Evolutionary conservation across 2,888 invertebrate species (phyloP).

Genomic region (Torymus texanus): DNA sequence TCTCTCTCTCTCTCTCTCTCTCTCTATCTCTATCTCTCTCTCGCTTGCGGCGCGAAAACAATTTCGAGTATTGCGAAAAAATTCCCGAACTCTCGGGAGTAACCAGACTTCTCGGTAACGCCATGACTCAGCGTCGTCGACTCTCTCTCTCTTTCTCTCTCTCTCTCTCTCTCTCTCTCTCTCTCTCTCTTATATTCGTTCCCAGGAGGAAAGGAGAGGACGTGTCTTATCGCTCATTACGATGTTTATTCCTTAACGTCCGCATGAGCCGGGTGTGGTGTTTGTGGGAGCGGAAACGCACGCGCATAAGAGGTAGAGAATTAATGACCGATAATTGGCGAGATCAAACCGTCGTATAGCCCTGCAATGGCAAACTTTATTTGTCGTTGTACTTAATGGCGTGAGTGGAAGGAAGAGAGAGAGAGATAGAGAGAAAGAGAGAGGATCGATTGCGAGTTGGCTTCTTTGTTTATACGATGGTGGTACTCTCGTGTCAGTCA

Average conservation of each 20-base stretch:
- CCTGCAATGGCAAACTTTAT: too few relatives aligned
- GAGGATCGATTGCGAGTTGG: too few relatives aligned
- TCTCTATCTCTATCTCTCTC: too few relatives aligned
- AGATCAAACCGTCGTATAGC: slow-evolving; percentile 25
- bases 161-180: too few relatives aligned
- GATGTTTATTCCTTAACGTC: slow-evolving; percentile 9
- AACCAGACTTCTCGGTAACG: neutral
- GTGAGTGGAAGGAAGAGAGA: too few relatives aligned
- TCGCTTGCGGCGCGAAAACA: slow-evolving; percentile 25
- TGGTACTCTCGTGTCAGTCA: too few relatives aligned
- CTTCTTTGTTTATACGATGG: too few relatives aligned
- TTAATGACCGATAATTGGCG: slow-evolving; percentile 59
- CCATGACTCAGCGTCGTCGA: slow-evolving; percentile 26
- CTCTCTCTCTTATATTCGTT: too few relatives aligned
- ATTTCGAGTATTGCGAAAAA: slow-evolving; percentile 28
- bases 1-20: too few relatives aligned
- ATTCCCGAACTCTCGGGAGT: slow-evolving; percentile 1
- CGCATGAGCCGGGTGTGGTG: neutral
- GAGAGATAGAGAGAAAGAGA: too few relatives aligned
- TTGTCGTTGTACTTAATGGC: neutral
- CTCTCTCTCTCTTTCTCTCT: neutral
- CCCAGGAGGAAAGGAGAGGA: neutral
- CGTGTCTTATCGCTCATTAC: slow-evolving; percentile 29
- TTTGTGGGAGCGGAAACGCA: slow-evolving; percentile 29
- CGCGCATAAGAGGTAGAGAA: slow-evolving; percentile 49